These are phyloP conservation scores for Cyanocitta stelleri DNA, from an alignment of 2,113 vertebrate genomes.

Conservation along the genomic window DNA sequence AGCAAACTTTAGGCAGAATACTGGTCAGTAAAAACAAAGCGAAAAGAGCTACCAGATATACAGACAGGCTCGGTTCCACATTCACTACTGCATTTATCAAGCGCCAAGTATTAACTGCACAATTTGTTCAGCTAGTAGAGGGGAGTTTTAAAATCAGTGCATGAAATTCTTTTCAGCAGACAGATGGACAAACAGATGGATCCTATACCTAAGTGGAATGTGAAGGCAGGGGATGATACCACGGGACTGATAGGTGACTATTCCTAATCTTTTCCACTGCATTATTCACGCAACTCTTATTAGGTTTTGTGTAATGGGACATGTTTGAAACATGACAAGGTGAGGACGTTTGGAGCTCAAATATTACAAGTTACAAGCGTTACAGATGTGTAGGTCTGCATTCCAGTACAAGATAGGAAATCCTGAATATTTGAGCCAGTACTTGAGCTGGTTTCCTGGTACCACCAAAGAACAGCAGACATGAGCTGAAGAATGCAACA, in stretches of 20 bases:
- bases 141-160: conserved; percentile 88
- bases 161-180: conserved; percentile 85
- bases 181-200: conserved; percentile 79
- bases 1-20: conserved; percentile 98
- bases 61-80: conserved; percentile 97
- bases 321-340: conserved; percentile 27
- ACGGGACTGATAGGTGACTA: conserved; percentile 76
- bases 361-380: conserved; percentile 40
- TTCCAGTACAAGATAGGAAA: conserved; percentile 41
- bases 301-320: conserved; percentile 53
- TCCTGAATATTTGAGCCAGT: conserved; percentile 39
- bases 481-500: conserved; percentile 24
- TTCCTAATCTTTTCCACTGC: conserved; percentile 59
- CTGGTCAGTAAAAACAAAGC: conserved; percentile 98
- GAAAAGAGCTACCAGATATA: conserved; percentile 96
- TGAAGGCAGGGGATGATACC: conserved; percentile 76
- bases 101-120: conserved; percentile 90
- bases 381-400: conserved; percentile 42
- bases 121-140: conserved; percentile 88
- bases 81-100: conserved; percentile 96
- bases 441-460: neutral
- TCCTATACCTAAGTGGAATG: conserved; percentile 87
- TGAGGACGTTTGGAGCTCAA: conserved; percentile 26
- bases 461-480: neutral
- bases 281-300: conserved; percentile 51